Conservation (phyloP, 2,888 invertebrate genomes). For the Drosophila putrida region DNA sequence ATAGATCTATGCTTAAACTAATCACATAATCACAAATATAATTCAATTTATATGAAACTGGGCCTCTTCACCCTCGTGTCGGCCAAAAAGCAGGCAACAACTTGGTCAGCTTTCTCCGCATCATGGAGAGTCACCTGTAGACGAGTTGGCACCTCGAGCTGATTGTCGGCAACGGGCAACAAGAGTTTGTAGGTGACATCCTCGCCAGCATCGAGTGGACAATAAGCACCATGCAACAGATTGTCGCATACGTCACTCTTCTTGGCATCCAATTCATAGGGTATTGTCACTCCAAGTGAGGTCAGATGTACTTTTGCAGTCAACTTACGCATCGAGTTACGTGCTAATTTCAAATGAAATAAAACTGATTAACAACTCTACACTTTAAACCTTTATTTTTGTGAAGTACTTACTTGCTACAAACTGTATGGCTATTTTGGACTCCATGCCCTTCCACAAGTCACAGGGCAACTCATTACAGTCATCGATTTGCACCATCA, state of each 20-base stretch:
- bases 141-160: slow-evolving; percentile 78
- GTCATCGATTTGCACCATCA: slow-evolving; percentile 74
- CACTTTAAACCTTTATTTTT: background rate
- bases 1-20: slow-evolving; percentile 18
- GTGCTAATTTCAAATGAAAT: slow-evolving; percentile 42
- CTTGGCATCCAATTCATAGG: slow-evolving; percentile 61
- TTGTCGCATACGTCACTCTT: slow-evolving; percentile 80
- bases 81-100: slow-evolving; percentile 77
- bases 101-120: slow-evolving; percentile 45
- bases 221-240: slow-evolving; percentile 81
- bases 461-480: slow-evolving; percentile 77
- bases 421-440: slow-evolving; percentile 79
- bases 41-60: background rate
- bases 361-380: background rate
- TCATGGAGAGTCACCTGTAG: slow-evolving; percentile 76
- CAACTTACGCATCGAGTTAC: slow-evolving; percentile 61
- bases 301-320: slow-evolving; percentile 64
- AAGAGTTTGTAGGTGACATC: slow-evolving; percentile 82
- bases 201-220: slow-evolving; percentile 83
- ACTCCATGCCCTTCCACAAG: slow-evolving; percentile 59
- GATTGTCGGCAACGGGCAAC: slow-evolving; percentile 69
- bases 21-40: background rate
- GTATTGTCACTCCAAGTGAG: slow-evolving; percentile 69
- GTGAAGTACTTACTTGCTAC: slow-evolving; percentile 72
- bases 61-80: slow-evolving; percentile 72